Evolutionary conservation across 1,140 invertebrate species (phyloP), one percentile per base, ranked within the genome.

Genomic region (Colletes gigas): DNA sequence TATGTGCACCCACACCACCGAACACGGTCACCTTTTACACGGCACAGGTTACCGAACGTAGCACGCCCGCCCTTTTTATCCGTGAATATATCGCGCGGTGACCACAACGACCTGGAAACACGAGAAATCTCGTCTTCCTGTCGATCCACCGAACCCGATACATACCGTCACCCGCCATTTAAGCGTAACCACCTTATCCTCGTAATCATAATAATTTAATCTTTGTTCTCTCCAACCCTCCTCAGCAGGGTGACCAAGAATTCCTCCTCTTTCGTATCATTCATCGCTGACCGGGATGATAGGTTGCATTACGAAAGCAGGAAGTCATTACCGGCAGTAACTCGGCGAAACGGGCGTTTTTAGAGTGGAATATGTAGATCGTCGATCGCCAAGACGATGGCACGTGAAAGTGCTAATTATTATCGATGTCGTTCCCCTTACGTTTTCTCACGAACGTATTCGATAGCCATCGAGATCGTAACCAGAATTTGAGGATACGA

Each of bases 1-100:
- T 85, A 84, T 80, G 67, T 69, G 39, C 50, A 86, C 83, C 52
- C 52, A 54, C 41, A 82, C 70, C 63, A 59, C 6, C 62, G 15
- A 44, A 7, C 41, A 19, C 30, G 30, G 44, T 67, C 17, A 59
- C 63, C 62, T 70, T 81, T 57, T 72, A 77, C 44, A 70, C 7
- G 47, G 69, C 44, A 72, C 83, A 78, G 69, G 80, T 82, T 82
- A 67, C 65, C 67, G 67, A 83, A 77, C 78, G 21, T 62, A 68
- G 30, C n/a, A 19, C 55, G 60, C 60, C 60, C 15, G 12, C 41
- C 41, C n/a, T 79, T 82, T 82, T 82, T 77, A 76, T 47, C 63
- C n/a, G 14, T 5, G 15, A 17, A 81, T 69, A 55, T 66, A 65
- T 55, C 50, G 12, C 39, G 1, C 60, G 14, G 72, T 30, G 62